These are phyloP conservation scores for Salpingus planirostris DNA, from an alignment of 2,888 invertebrate species.

Conservation along the genomic window DNA sequence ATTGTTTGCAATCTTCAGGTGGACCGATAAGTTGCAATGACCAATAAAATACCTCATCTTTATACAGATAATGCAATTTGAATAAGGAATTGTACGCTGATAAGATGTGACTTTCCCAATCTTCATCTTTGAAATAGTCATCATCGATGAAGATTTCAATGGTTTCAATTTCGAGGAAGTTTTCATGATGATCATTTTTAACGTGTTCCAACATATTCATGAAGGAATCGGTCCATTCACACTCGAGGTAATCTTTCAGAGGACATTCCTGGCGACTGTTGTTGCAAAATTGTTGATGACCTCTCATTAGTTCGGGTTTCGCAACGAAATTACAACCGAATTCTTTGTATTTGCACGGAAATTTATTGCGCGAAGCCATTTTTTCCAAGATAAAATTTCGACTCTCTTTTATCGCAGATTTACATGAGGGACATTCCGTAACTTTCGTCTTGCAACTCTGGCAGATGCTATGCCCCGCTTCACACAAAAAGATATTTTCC, in stretches of 20 bases:
- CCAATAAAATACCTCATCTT: conserved; percentile 22
- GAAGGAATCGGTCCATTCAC: conserved; percentile 8
- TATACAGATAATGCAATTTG: conserved; percentile 24
- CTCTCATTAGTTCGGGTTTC: conserved; percentile 20
- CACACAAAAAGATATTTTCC: conserved; percentile 34
- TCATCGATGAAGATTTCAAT: conserved; percentile 15
- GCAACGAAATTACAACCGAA: conserved; percentile 24
- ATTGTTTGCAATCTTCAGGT: conserved; percentile 21
- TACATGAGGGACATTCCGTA: conserved; percentile 30
- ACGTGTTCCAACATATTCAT: conserved; percentile 42
- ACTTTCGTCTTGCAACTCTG: conserved; percentile 23
- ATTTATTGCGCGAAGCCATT: conserved; percentile 25
- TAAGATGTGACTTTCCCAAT: conserved; percentile 25
- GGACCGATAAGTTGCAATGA: conserved; percentile 30
- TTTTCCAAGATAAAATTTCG: conserved; percentile 33
- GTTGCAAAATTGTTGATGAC: conserved; percentile 21
- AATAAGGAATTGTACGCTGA: conserved; percentile 23
- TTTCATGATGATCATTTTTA: conserved; percentile 39
- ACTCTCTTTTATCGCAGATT: conserved; percentile 21
- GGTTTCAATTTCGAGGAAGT: conserved; percentile 24
- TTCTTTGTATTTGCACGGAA: conserved; percentile 28
- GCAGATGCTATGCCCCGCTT: conserved; percentile 34
- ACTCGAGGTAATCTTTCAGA: conserved; percentile 18
- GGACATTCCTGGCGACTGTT: conserved; percentile 21
- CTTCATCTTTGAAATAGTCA: conserved; percentile 11